Evolutionary conservation across 2,888 invertebrate genomes (phyloP), one percentile per base, ranked within the genome.

Genomic region (Eupithecia tripunctaria): DNA sequence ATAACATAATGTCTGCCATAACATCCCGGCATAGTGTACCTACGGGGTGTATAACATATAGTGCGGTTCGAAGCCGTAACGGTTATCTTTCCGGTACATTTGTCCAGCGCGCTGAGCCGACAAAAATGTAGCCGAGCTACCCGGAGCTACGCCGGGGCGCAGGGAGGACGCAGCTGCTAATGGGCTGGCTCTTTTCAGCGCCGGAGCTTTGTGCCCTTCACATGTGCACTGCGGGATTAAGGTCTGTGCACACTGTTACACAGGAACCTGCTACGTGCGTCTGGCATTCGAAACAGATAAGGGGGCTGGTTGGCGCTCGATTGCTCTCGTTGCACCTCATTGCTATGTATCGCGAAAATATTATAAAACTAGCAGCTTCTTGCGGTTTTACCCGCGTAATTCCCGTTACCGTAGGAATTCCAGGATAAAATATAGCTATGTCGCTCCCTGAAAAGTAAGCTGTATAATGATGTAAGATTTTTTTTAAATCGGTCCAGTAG

Each of bases 41-140:
- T 65, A 74, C 77, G 79, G 74, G 76, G 72, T 72, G 76, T 69
- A 78, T 81, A 81, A 81, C 81, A 78, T 79, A 81, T 79, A 80
- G 79, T 80, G 78, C 71, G 77, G 76, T 79, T 76, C 77, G 77
- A 76, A 74, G 77, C 76, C 79, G 74, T 80, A 78, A 76, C 76
- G 76, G 80, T 87, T 88, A 88, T 88, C 88, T 88, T 88, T 86
- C 87, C 86, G 79, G 80, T 86, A 88, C 88, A 88, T 88, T 88
- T 86, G 86, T 81, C 79, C 81, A 81, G 79, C 75, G 78, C 84
- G 86, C 86, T 86, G 88, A 86, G 81, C 83, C 83, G 85, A 83
- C 87, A 85, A 88, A 87, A 88, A 86, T 86, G 82, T 76, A 70
- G 63, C 72, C 67, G 63, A 64, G 63, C 43, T 72, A 62, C 73